Conservation (phyloP, 2,113 vertebrate genomes). For the Alligator sinensis region DNA sequence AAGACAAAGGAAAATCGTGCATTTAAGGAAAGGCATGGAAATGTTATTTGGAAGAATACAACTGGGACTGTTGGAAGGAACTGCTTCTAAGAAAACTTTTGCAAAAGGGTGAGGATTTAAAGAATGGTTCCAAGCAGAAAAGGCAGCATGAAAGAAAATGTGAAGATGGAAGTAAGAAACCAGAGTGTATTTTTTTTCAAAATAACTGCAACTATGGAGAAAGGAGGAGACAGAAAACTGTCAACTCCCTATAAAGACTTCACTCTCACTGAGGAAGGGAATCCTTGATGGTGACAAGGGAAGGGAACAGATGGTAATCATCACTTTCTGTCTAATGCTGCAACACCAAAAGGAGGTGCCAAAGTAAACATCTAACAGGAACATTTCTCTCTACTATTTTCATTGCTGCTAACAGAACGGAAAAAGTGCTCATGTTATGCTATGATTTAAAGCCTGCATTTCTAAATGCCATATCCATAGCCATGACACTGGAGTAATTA, state of each 20-base stretch:
- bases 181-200: neutral
- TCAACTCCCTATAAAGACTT: neutral
- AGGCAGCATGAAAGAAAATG: neutral
- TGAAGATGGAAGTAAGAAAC: neutral
- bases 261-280: conserved; percentile 18
- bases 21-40: conserved; percentile 13
- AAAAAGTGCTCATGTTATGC: neutral
- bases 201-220: conserved; percentile 50
- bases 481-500: conserved; percentile 18
- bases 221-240: conserved; percentile 30
- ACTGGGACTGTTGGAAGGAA: neutral
- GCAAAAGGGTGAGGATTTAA: neutral
- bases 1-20: neutral
- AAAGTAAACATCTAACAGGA: conserved; percentile 62
- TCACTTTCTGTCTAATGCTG: conserved; percentile 64
- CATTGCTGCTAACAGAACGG: neutral
- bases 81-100: neutral
- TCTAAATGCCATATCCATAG: neutral
- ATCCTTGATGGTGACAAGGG: conserved; percentile 22
- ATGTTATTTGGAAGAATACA: neutral
- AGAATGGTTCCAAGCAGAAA: neutral
- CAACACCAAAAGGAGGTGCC: conserved; percentile 65
- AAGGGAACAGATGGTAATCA: conserved; percentile 67
- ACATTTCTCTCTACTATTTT: conserved; percentile 45
- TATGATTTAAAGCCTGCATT: neutral